Evolutionary conservation across 2,797 vertebrate genomes (phyloP).

Genomic region (Chiloscyllium punctatum): DNA sequence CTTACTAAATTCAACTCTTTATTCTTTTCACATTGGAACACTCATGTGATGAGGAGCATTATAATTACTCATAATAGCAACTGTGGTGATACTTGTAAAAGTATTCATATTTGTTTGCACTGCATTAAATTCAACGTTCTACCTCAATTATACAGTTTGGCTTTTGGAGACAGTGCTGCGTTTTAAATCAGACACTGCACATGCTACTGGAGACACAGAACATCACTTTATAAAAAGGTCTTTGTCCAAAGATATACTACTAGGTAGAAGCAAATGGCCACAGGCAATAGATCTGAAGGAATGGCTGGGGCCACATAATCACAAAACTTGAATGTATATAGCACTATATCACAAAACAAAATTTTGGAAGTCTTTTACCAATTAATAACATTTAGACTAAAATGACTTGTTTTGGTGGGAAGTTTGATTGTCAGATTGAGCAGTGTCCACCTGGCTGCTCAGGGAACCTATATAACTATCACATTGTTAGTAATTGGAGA

Average conservation of each 20-base stretch:
- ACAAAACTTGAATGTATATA: neutral
- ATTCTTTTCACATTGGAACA: neutral
- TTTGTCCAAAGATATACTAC: neutral
- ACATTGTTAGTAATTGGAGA: neutral
- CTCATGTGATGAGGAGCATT: neutral
- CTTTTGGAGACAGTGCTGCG: neutral
- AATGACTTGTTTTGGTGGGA: neutral
- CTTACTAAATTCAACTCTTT: neutral
- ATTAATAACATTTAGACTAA: neutral
- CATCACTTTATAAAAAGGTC: neutral
- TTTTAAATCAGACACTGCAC: neutral
- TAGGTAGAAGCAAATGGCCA: neutral
- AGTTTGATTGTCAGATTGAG: neutral
- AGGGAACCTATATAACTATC: neutral
- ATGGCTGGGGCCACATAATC: neutral
- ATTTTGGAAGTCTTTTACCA: neutral
- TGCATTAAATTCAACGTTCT: neutral
- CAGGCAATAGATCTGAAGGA: neutral
- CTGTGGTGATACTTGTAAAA: neutral
- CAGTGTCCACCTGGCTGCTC: neutral
- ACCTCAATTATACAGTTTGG: neutral
- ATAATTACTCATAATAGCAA: neutral
- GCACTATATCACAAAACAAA: neutral
- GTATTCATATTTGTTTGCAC: neutral
- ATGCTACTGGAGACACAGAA: neutral